Base-by-base conservation (phyloP, 30 jellyfish, hydroid and myxozoan species). In the Aurelia sp. region DNA sequence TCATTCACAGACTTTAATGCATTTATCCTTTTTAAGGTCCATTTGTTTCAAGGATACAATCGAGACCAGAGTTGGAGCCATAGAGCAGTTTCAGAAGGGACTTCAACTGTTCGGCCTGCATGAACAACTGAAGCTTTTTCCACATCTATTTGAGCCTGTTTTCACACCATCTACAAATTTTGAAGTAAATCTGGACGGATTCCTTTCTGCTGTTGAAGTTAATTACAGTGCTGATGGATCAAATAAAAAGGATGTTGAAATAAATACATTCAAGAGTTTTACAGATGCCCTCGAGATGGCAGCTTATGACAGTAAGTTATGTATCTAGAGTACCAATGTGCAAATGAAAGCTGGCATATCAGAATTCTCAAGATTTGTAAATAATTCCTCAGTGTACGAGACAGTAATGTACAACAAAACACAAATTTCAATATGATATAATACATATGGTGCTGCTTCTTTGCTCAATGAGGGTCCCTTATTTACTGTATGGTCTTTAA, bases 211-310 rank as follows among this genome's bases (percentile, higher is more conserved):
- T 64, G 41, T 22, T 64, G 76, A 1, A 12, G 76, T 22, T 4
- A 15, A 15, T 64, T 64, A 64, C 76, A 64, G 76, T 64, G 48
- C 16, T 19, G 48, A 64, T 64, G 76, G 76, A 15, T 64, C 76
- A 64, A 64, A 64, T 48, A 21, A 64, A 64, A 64, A 64, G 76
- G 76, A 64, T 13, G 3, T 64, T 15, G 76, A 64, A 64, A 22
- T 64, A 22, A 64, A 64, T 22, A 64, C 76, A 2, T 64, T 15
- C 76, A 64, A 64, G 76, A 22, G 41, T 15, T 64, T 64, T 64
- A 15, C 76, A 15, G 76, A 64, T 64, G 19, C 27, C 17, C 41
- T 64, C 4, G 76, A 64, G 76, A 18, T 64, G 76, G 41, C 41
- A 3, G 76, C 31, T 12, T 64, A 19, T 22, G 31, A 22, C 76